phyloP scores from a whole-genome alignment of 2,113 vertebrate species.

The Archilochus colubris region DNA sequence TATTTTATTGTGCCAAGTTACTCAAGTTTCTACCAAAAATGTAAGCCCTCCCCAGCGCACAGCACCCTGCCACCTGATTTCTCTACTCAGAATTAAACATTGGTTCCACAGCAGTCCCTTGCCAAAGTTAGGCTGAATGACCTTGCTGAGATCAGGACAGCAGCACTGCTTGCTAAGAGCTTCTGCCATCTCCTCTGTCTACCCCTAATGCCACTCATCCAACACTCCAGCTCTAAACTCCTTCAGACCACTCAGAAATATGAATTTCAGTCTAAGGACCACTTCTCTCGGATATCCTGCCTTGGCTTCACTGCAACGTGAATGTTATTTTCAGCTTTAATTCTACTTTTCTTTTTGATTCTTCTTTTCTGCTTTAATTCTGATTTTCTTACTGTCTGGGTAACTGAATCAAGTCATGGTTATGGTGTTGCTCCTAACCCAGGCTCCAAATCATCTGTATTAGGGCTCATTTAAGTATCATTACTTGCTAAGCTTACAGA shows the following conservation, averaged over 20 bases:
- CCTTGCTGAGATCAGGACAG: neutral
- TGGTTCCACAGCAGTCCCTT: neutral
- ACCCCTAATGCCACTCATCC: neutral
- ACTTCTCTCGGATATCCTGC: neutral
- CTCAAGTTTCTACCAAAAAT: neutral
- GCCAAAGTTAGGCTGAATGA: neutral
- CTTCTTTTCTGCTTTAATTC: neutral
- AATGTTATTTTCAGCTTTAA: neutral
- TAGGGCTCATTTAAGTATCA: conserved; percentile 22
- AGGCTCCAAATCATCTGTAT: neutral
- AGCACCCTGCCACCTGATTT: neutral
- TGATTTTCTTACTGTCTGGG: neutral
- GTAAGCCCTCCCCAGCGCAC: neutral
- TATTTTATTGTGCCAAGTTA: neutral
- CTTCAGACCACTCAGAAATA: neutral
- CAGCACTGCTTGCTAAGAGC: neutral
- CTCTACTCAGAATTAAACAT: neutral
- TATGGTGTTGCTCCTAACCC: neutral
- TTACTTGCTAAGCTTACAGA: neutral
- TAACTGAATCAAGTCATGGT: neutral
- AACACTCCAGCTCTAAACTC: neutral
- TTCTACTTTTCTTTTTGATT: neutral
- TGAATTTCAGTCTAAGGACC: neutral
- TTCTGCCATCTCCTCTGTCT: neutral
- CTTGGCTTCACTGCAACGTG: neutral